Evolutionary conservation across 2,888 invertebrate genomes (phyloP).

Genomic region (Neoascia interrupta): DNA sequence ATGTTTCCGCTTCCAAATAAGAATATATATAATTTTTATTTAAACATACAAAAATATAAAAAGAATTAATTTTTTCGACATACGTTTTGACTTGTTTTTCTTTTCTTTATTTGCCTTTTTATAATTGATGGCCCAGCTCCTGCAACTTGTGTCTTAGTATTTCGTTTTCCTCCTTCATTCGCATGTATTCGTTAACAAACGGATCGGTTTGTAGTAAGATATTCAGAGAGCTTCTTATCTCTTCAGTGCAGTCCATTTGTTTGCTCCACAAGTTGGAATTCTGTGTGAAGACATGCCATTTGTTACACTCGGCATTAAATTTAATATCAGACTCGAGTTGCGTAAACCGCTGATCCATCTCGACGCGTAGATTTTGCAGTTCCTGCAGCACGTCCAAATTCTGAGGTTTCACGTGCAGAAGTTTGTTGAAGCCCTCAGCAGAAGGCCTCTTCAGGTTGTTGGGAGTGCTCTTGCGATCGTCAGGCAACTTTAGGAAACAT

Average conservation of each 20-base stretch:
- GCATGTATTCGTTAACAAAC: slow-evolving; percentile 75
- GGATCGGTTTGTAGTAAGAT: slow-evolving; percentile 75
- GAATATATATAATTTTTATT: too few species aligned
- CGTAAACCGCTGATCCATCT: slow-evolving; percentile 74
- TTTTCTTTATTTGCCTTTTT: too few species aligned
- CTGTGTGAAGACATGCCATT: slow-evolving; percentile 74
- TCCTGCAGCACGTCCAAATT: slow-evolving; percentile 71
- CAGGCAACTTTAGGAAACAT: slow-evolving; percentile 72
- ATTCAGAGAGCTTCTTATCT: slow-evolving; percentile 73
- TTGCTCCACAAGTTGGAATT: slow-evolving; percentile 73
- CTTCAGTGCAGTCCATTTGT: slow-evolving; percentile 72
- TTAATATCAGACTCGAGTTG: slow-evolving; percentile 75
- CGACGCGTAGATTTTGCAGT: slow-evolving; percentile 71
- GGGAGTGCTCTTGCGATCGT: slow-evolving; percentile 76
- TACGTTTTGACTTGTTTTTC: too few species aligned
- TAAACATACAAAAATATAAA: too few species aligned
- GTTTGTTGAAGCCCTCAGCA: slow-evolving; percentile 43
- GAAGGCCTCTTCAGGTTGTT: slow-evolving; percentile 67
- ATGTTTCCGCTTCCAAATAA: too few species aligned
- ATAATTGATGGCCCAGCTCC: slow-evolving; percentile 61
- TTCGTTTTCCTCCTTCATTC: slow-evolving; percentile 76
- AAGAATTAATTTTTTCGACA: too few species aligned
- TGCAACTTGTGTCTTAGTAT: slow-evolving; percentile 72
- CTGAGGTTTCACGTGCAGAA: slow-evolving; percentile 26
- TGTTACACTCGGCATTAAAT: slow-evolving; percentile 73